Conservation (phyloP, 1,140 invertebrate species). For the Drosophila asahinai region DNA sequence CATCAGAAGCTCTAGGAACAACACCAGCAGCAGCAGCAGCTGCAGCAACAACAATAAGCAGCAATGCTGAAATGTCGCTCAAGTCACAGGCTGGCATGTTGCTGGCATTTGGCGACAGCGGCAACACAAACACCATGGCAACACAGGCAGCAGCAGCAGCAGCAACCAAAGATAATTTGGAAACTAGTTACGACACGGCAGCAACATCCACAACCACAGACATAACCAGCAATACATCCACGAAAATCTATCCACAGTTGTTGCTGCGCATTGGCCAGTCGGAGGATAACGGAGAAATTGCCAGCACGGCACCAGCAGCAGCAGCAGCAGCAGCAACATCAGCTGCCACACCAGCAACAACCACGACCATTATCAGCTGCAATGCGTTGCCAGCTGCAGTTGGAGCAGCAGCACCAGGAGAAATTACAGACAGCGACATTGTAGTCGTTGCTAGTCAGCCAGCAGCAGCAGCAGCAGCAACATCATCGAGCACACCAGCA, state of each 20-base stretch:
- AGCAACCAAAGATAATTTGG: conserved; percentile 69
- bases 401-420: conserved; percentile 34
- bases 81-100: conserved; percentile 75
- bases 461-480: conserved; percentile 29
- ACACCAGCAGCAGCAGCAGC: conserved; percentile 24
- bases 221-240: conserved; percentile 28
- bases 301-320: conserved; percentile 17
- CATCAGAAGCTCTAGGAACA: conserved; percentile 26
- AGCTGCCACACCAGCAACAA: conserved; percentile 11
- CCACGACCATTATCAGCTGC: conserved; percentile 75
- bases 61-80: conserved; percentile 70
- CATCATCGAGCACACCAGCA: conserved; percentile 16
- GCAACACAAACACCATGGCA: conserved; percentile 25
- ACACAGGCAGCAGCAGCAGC: conserved; percentile 32
- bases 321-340: conserved; percentile 5
- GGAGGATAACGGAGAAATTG: conserved; percentile 55
- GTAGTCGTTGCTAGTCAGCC: conserved; percentile 43
- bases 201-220: conserved; percentile 29
- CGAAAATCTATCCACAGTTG: conserved; percentile 71
- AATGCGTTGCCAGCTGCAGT: conserved; percentile 57
- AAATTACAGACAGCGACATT: conserved; percentile 44
- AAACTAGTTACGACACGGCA: conserved; percentile 67
- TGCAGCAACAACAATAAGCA: conserved; percentile 37
- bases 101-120: conserved; percentile 74
- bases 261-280: conserved; percentile 65